Conservation (phyloP, 2,797 vertebrate species). For the Ceyx erithaca region DNA sequence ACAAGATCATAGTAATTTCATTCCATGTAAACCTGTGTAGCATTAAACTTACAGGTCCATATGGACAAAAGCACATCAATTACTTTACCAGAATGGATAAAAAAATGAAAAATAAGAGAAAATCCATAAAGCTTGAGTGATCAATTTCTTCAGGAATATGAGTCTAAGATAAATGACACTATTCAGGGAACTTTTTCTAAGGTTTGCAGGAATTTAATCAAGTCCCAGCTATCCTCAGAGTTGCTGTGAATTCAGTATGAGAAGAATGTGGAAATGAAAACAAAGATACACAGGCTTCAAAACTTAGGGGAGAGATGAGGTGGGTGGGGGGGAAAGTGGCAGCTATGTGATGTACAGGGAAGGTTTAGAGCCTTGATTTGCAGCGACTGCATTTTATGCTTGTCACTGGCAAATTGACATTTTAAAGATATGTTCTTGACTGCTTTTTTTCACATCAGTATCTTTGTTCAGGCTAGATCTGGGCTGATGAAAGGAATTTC, state of each 20-base stretch:
- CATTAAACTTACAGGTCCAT: background rate
- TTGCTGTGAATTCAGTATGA: slow-evolving; percentile 47
- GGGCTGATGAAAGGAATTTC: slow-evolving; percentile 73
- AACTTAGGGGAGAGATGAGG: background rate
- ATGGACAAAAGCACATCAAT: background rate
- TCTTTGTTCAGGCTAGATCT: slow-evolving; percentile 69
- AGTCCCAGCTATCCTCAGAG: slow-evolving; percentile 16
- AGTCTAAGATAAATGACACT: slow-evolving; percentile 36
- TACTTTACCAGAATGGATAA: slow-evolving; percentile 10
- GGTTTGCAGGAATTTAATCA: slow-evolving; percentile 46
- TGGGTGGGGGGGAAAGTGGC: background rate
- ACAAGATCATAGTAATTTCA: background rate
- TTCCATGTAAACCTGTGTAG: background rate
- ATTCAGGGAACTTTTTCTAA: slow-evolving; percentile 13
- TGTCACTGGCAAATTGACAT: slow-evolving; percentile 67
- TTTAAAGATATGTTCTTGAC: slow-evolving; percentile 65
- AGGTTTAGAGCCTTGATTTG: slow-evolving; percentile 31
- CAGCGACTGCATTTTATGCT: slow-evolving; percentile 57
- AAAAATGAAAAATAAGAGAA: background rate
- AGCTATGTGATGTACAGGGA: slow-evolving; percentile 27
- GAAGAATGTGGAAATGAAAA: slow-evolving; percentile 46
- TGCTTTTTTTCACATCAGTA: slow-evolving; percentile 64
- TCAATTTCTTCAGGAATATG: background rate
- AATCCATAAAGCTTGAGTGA: background rate
- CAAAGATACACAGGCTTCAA: slow-evolving; percentile 47